These are phyloP conservation scores for Drosophila nannoptera DNA, from an alignment of 1,140 invertebrate species.

Conservation along the genomic window DNA sequence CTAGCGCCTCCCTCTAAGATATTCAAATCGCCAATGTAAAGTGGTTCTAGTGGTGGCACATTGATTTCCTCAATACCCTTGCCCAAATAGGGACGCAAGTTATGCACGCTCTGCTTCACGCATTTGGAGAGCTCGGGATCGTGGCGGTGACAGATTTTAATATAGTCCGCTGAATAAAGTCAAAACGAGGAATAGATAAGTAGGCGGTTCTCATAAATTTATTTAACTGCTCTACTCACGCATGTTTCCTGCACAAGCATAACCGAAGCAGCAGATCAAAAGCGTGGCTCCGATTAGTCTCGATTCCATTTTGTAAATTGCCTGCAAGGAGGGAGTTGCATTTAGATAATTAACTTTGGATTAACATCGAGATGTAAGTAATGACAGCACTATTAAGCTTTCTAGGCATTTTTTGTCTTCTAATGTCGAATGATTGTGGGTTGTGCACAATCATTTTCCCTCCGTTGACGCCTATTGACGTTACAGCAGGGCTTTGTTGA, in stretches of 20 bases:
- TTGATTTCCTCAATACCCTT: conserved; percentile 82
- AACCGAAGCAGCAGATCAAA: conserved; percentile 43
- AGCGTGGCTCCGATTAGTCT: conserved; percentile 36
- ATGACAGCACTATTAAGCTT: conserved; percentile 2
- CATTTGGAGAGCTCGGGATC: conserved; percentile 82
- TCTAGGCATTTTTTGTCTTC: neutral
- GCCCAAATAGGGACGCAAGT: conserved; percentile 79
- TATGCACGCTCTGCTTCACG: conserved; percentile 80
- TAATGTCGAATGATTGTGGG: neutral
- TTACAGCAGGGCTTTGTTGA: conserved; percentile 24
- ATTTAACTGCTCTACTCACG: conserved; percentile 39
- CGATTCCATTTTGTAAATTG: conserved; percentile 44
- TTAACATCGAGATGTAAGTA: neutral
- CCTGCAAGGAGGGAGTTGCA: conserved; percentile 26
- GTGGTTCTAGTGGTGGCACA: conserved; percentile 82
- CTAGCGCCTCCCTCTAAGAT: conserved; percentile 79
- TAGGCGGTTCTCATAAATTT: neutral
- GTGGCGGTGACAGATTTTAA: conserved; percentile 82
- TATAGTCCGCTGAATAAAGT: conserved; percentile 81
- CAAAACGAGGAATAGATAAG: neutral
- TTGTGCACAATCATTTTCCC: conserved; percentile 21
- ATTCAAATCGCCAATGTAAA: conserved; percentile 82
- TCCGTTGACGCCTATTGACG: conserved; percentile 8
- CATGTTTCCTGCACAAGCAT: conserved; percentile 40
- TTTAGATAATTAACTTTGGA: neutral